These are phyloP conservation scores for Ciconia stormi DNA, from an alignment of 2,113 vertebrate genomes.

Conservation along the genomic window DNA sequence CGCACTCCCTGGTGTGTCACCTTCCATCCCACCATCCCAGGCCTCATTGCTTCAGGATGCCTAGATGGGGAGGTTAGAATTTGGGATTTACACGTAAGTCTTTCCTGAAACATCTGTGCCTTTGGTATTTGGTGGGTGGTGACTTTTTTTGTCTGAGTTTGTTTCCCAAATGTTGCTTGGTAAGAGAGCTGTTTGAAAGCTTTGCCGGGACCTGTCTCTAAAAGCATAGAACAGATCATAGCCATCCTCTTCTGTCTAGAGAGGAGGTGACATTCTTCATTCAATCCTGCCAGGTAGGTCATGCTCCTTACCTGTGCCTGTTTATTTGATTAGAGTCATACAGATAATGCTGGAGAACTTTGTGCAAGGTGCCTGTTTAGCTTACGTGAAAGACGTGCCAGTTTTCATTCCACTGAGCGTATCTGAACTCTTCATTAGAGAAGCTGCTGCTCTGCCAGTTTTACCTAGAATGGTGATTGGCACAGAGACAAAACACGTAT, in stretches of 20 bases:
- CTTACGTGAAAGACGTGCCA: neutral
- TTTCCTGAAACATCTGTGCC: neutral
- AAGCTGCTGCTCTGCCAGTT: neutral
- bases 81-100: conserved; percentile 98
- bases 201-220: neutral
- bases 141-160: neutral
- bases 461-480: neutral
- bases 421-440: neutral
- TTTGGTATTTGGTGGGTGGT: neutral
- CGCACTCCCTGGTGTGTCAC: conserved; percentile 98
- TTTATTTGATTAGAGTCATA: neutral
- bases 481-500: neutral
- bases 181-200: neutral
- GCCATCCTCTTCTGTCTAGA: neutral
- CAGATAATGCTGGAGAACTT: neutral
- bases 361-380: neutral
- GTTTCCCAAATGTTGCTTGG: neutral
- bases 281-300: neutral
- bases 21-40: conserved; percentile 97
- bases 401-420: neutral
- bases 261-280: neutral
- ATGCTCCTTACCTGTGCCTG: neutral
- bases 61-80: conserved; percentile 98
- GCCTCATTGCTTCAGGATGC: conserved; percentile 97
- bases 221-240: neutral